Base-by-base conservation (phyloP, 2,797 vertebrate species). In the Danio choprae region DNA sequence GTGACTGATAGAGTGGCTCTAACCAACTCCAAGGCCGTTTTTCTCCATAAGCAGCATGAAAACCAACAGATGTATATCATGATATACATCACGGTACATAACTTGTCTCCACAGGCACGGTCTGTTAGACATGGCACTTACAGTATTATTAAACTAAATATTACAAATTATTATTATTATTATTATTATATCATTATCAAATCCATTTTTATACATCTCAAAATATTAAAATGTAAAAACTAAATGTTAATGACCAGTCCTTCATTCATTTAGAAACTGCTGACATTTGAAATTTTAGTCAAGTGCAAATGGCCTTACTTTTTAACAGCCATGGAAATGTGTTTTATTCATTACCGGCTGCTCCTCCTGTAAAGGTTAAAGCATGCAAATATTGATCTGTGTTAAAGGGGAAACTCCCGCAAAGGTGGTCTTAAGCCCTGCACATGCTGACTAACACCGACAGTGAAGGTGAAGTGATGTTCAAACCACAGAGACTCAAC, bases 311-410 rank as follows among this genome's bases (percentile, higher is more conserved):
- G 48, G 18, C 13, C 44, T 65, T 64, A 56, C 40, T 44, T 51
- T 36, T 55, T 20, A 65, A 63, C 7, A n/a, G 29, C 2, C 2
- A 38, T 51, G n/a, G 15, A 69, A 40, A 51, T 59, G 10, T 63
- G 38, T 72, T 70, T 44, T 55, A 82, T 84, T 82, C 82, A 80
- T 69, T 77, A 80, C 50, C 15, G 6, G 13, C 43, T 77, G 62
- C 60, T 81, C 56, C 44, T 60, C 18, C 29, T 62, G 29, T 83
- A 85, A 83, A 81, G 81, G 83, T 83, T 65, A 83, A 77, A 60
- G 44, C 64, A 82, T 82, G 74, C 75, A 55, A 18, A 51, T 81
- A 86, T 85, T 74, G 72, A 79, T 84, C 38, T 60, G 62, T 74
- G 63, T 79, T 74, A 53, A 59, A 72, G 70, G 53, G 71, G 50